Evolutionary conservation across 2,888 invertebrate species (phyloP).

Genomic region (Caenorhabditis uteleia): DNA sequence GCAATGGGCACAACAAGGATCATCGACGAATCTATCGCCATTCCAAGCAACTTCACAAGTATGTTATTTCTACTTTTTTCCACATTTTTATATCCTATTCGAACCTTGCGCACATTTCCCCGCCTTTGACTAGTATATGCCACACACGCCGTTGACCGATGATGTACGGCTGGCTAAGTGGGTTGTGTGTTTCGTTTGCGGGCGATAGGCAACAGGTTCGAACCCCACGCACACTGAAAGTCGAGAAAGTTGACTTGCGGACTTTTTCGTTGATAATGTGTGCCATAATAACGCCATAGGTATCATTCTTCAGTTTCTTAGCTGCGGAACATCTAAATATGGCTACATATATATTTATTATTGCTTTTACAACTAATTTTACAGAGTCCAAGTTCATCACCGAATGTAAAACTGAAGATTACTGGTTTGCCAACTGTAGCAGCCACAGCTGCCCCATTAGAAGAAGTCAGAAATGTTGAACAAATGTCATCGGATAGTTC

Average conservation of each 20-base stretch:
- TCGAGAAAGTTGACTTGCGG: slow-evolving; percentile 16
- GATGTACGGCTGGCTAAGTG: slow-evolving; percentile 19
- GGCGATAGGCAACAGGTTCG: slow-evolving; percentile 2
- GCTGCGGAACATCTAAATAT: slow-evolving; percentile 39
- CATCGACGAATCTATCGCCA: too few relatives aligned
- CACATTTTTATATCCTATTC: neutral
- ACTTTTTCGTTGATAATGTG: slow-evolving; percentile 35
- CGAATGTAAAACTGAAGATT: slow-evolving; percentile 29
- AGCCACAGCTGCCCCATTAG: slow-evolving; percentile 8
- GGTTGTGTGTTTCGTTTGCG: slow-evolving; percentile 4
- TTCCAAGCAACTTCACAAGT: neutral
- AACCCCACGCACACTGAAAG: slow-evolving; percentile 28
- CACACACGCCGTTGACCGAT: neutral
- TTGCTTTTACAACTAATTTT: slow-evolving; percentile 1
- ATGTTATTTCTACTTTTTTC: neutral
- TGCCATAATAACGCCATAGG: slow-evolving; percentile 36
- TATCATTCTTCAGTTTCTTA: slow-evolving; percentile 41
- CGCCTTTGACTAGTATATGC: neutral
- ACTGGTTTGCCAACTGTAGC: slow-evolving; percentile 10
- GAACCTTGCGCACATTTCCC: neutral
- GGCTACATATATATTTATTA: slow-evolving; percentile 19
- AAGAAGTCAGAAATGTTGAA: slow-evolving; percentile 28
- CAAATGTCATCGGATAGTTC: slow-evolving; percentile 60
- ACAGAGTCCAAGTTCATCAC: slow-evolving; percentile 25
- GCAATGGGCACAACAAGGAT: slow-evolving; percentile 14